phyloP scores from a whole-genome alignment of 2,888 invertebrate species.

The Gastracanthus pulcherrimus region DNA sequence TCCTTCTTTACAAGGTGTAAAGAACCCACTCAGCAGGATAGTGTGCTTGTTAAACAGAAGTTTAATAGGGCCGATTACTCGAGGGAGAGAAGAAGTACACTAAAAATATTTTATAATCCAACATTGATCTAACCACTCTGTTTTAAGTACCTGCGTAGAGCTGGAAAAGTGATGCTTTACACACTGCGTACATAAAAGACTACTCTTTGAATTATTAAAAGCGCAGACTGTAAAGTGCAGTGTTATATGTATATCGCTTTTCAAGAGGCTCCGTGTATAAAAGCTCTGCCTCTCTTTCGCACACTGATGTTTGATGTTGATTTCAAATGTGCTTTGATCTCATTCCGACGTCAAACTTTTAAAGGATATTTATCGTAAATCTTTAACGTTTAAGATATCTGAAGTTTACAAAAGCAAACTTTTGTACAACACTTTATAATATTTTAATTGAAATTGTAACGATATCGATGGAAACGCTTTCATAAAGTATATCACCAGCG shows the following conservation, averaged over 20 bases:
- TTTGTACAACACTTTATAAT: neutral
- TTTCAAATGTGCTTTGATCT: constrained; percentile 22
- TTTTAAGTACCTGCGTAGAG: constrained; percentile 7
- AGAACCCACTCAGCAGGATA: neutral
- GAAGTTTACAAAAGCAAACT: neutral
- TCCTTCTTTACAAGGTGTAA: constrained; percentile 17
- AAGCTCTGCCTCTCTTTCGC: neutral
- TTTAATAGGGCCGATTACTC: neutral
- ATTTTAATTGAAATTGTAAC: too few relatives aligned
- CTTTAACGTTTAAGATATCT: neutral
- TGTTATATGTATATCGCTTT: neutral
- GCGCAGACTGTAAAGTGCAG: constrained; percentile 16
- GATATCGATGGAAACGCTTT: too few relatives aligned
- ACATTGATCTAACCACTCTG: neutral
- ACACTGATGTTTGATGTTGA: constrained; percentile 29
- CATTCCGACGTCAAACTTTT: neutral
- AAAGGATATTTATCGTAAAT: neutral
- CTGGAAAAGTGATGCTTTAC: neutral
- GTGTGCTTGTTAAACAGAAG: neutral
- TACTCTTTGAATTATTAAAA: constrained; percentile 29
- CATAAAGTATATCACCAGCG: too few relatives aligned
- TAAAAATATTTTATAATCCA: constrained; percentile 26
- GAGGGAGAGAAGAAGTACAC: neutral
- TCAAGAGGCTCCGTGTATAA: constrained; percentile 10
- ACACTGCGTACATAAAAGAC: neutral